Conservation (phyloP, 1,140 invertebrate species). For the Lanistes nyassanus region DNA sequence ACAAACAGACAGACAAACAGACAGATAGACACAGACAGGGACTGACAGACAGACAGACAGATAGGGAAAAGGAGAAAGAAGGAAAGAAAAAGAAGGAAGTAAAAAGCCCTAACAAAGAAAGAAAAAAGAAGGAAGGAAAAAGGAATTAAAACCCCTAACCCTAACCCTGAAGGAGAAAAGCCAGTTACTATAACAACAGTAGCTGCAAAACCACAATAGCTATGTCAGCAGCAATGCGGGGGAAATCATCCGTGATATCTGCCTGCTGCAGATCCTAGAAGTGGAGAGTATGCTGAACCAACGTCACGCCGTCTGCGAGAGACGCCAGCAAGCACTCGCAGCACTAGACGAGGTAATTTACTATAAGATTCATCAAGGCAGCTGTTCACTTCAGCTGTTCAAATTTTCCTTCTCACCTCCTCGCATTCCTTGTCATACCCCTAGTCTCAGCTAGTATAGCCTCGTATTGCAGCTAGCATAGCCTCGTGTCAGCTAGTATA, state of each 20-base stretch:
- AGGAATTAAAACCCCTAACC: too few relatives aligned
- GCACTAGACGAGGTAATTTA: conserved; percentile 43
- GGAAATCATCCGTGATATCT: not conserved
- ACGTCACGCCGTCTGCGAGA: conserved; percentile 40
- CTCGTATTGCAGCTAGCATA: too few relatives aligned
- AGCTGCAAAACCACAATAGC: too few relatives aligned
- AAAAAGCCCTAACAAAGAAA: not conserved
- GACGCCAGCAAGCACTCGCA: conserved; percentile 36
- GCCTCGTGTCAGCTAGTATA: too few relatives aligned
- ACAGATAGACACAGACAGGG: not conserved
- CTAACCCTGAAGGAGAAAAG: not conserved
- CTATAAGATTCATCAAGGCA: too few relatives aligned
- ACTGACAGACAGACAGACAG: too few relatives aligned
- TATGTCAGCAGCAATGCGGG: not conserved
- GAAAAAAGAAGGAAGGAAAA: not conserved
- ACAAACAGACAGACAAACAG: not conserved
- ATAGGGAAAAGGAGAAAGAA: not conserved
- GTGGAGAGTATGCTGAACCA: conserved; percentile 39
- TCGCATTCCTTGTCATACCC: too few relatives aligned
- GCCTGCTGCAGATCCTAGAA: not conserved
- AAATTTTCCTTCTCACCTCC: too few relatives aligned
- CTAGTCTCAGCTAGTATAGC: too few relatives aligned
- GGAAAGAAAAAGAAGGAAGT: conserved; percentile 14
- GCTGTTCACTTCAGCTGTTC: too few relatives aligned
- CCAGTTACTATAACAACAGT: not conserved